These are phyloP conservation scores for Stomatorhinus walkeri DNA, from an alignment of 2,797 vertebrate species.

Conservation along the genomic window DNA sequence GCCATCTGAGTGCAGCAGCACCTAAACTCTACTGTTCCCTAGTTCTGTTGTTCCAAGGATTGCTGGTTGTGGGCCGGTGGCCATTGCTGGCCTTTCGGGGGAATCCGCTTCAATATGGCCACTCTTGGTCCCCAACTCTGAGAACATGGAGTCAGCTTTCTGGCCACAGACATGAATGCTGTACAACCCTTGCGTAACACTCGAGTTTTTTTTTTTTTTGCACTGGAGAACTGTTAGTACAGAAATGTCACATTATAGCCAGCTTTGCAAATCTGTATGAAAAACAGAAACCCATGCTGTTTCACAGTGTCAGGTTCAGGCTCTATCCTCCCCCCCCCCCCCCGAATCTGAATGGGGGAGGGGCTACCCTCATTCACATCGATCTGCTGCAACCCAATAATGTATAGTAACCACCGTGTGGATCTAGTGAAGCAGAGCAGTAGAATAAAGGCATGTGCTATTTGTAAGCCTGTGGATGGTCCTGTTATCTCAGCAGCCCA, in stretches of 20 bases:
- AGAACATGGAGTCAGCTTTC: background rate
- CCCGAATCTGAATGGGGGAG: background rate
- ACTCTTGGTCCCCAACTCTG: background rate
- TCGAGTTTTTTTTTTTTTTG: background rate
- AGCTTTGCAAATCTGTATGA: background rate
- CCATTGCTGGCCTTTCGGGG: background rate
- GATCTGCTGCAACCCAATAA: constrained; percentile 2
- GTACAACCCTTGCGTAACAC: background rate
- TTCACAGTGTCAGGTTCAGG: background rate
- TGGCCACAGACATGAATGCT: background rate
- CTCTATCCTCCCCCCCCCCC: too few species aligned
- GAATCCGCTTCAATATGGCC: background rate
- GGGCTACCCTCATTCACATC: background rate
- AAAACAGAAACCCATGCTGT: background rate
- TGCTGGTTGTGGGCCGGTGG: background rate
- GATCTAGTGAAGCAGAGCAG: background rate
- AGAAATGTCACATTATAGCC: background rate
- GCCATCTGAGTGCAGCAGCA: background rate
- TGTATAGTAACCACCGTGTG: background rate
- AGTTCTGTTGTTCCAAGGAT: background rate
- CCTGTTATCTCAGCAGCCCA: background rate
- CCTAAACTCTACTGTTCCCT: background rate
- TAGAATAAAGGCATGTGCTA: background rate
- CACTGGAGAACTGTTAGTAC: background rate
- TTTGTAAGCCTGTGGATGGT: background rate